Conservation (phyloP, 2,797 vertebrate species). For the Rhinichthys osculus region DNA sequence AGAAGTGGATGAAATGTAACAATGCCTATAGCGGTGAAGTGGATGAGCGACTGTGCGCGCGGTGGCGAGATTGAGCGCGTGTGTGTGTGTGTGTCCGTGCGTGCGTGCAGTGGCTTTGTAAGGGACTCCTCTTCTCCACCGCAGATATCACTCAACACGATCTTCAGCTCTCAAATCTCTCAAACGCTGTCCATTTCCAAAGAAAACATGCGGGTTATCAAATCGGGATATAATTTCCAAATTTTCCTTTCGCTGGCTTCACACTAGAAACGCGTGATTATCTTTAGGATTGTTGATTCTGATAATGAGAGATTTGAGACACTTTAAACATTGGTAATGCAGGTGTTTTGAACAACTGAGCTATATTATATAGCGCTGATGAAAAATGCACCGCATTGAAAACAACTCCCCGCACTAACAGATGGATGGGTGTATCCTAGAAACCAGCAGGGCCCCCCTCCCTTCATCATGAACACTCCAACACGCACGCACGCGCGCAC, state of each 20-base stretch:
- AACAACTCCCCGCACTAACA: slow-evolving; percentile 76
- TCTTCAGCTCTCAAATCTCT: slow-evolving; percentile 70
- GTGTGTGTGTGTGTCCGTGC: slow-evolving; percentile 50
- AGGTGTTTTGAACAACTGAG: slow-evolving; percentile 67
- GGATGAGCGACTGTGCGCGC: slow-evolving; percentile 28
- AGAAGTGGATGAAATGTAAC: slow-evolving; percentile 66
- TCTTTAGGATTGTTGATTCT: not conserved
- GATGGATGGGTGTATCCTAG: slow-evolving; percentile 82
- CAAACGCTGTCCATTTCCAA: slow-evolving; percentile 47
- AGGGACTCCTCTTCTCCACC: slow-evolving; percentile 21
- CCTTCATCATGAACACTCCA: slow-evolving; percentile 73
- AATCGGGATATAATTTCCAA: not conserved
- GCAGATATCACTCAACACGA: slow-evolving; percentile 61
- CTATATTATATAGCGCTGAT: slow-evolving; percentile 70
- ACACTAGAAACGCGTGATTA: slow-evolving; percentile 9
- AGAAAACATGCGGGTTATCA: not conserved
- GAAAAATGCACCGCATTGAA: slow-evolving; percentile 78
- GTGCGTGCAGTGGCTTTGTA: not conserved
- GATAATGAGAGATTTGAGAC: not conserved
- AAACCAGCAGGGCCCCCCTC: slow-evolving; percentile 73
- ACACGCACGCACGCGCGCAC: not conserved
- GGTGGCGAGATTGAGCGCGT: slow-evolving; percentile 44
- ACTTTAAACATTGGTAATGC: slow-evolving; percentile 40
- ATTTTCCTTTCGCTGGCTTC: slow-evolving; percentile 8
- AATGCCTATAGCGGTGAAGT: slow-evolving; percentile 57